Percentiles rank a stretch among this genome's conserved stretches.
Conservation (phyloP, 2,797 vertebrate species). For the Malacoraja senta region DNA sequence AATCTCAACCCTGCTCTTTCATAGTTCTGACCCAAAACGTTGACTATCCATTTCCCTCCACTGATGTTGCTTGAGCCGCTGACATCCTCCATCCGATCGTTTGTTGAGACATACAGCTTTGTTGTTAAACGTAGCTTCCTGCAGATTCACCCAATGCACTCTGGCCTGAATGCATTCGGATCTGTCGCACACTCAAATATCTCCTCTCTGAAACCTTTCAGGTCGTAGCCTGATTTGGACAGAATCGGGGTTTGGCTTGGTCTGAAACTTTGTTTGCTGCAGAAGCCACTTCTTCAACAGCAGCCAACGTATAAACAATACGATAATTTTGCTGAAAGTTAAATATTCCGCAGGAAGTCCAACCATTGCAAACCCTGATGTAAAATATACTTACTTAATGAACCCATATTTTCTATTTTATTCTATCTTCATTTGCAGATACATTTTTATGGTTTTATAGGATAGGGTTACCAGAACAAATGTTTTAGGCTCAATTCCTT, state of each 20-base stretch:
- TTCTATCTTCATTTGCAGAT: background rate
- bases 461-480: background rate
- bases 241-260: background rate
- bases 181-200: background rate
- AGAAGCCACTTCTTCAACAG: background rate
- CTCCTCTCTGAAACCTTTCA: background rate
- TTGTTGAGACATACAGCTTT: background rate
- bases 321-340: background rate
- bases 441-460: background rate
- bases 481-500: background rate
- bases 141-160: background rate
- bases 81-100: too few species aligned
- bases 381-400: background rate
- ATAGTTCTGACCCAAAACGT: too few species aligned
- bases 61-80: too few species aligned
- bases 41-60: too few species aligned
- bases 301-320: background rate
- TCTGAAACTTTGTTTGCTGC: background rate
- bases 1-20: constrained; percentile 16
- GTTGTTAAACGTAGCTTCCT: background rate
- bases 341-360: background rate
- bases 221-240: too few species aligned
- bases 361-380: background rate
- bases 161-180: background rate
- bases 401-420: background rate